phyloP scores from a whole-genome alignment of 2,888 invertebrate genomes.

The Theretra japonica region DNA sequence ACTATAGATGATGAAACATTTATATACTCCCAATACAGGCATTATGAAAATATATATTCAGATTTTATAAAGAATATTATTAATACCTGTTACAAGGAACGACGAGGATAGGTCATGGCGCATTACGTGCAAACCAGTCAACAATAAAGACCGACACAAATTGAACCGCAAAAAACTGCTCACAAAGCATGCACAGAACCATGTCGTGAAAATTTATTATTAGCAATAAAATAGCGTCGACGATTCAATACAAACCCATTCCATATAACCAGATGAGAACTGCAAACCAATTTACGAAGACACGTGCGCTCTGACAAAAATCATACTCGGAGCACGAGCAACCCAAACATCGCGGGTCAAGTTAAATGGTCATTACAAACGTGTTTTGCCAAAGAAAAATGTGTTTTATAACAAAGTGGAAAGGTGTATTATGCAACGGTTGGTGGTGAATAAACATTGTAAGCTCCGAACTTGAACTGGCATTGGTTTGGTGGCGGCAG shows the following conservation, averaged over 20 bases:
- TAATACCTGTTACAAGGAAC: background rate
- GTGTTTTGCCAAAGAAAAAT: background rate
- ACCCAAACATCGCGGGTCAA: background rate
- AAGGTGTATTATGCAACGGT: background rate
- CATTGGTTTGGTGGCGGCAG: slow-evolving; percentile 50
- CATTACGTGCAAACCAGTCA: background rate
- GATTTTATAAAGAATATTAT: background rate
- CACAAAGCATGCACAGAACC: background rate
- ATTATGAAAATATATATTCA: no score
- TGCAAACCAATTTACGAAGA: background rate
- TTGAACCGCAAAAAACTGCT: background rate
- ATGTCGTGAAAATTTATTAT: background rate
- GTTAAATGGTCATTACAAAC: background rate
- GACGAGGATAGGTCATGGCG: background rate
- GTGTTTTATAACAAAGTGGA: background rate
- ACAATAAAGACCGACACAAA: background rate
- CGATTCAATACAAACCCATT: background rate
- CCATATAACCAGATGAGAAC: background rate
- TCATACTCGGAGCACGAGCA: background rate
- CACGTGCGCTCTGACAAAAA: background rate
- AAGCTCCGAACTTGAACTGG: slow-evolving; percentile 62
- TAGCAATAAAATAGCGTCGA: background rate
- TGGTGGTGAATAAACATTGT: background rate
- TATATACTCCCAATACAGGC: no score
- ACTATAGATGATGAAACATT: no score